Base-by-base conservation (phyloP, 2,797 vertebrate genomes). In the Natrix natrix region DNA sequence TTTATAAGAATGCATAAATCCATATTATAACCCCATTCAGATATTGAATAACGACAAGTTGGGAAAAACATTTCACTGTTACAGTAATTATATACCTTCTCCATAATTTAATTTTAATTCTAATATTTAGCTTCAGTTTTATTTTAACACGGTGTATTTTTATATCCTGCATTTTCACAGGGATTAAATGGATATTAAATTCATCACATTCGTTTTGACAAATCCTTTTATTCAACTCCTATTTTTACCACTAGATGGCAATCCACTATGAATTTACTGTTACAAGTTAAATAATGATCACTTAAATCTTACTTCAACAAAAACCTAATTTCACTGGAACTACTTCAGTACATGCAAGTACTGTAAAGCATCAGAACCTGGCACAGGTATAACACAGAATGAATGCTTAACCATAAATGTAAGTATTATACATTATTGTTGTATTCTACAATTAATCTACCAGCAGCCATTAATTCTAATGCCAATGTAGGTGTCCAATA, bases 191-290 rank as follows among this genome's bases (percentile, higher is more conserved):
- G 48, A 74, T 32, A 22, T 37, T 59, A 8, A 10, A 6, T 17
- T 86, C 10, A 52, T 28, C 22, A 12, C 28, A 4, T 10, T 8
- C 13, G 8, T 26, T 88, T 88, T 88, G n/a, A 88, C 28, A 24
- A n/a, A 24, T 55, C 86, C 92, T 14, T 83, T 61, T 91, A 61
- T 91, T 92, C 60, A 92, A 83, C 94, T 96, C 93, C 89, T 93
- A 66, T 56, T 26, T 87, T 90, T 17, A 93, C 96, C 97, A 96
- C 97, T 97, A 97, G 97, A 94, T 96, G 97, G 97, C 97, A 97
- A 95, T 94, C 95, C 89, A 94, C 92, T 91, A 96, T 95, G 96
- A 92, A 93, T 24, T 52, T 90, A 86, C 63, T 37, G 59, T 57
- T 12, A 61, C 3, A 90, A 90, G 8, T 16, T 74, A 83, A 57